Conservation (phyloP, 2,888 invertebrate genomes). For the Beris chalybata region DNA sequence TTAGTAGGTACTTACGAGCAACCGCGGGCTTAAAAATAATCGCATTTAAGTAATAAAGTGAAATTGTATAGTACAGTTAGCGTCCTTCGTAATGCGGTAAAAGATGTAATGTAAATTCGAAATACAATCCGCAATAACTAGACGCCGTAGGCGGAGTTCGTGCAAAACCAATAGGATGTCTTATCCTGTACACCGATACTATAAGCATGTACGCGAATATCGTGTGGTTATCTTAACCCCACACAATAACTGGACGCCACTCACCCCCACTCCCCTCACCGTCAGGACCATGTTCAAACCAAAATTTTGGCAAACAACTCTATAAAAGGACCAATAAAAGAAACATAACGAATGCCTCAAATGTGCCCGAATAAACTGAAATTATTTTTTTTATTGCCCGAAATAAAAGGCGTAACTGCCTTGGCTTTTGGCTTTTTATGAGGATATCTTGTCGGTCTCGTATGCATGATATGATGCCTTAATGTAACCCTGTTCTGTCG, state of each 20-base stretch:
- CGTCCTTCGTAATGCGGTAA: too few species aligned
- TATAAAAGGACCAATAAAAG: slow-evolving; percentile 37
- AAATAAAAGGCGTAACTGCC: slow-evolving; percentile 39
- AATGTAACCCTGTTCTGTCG: slow-evolving; percentile 8
- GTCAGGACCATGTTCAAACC: slow-evolving; percentile 17
- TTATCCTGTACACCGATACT: too few species aligned
- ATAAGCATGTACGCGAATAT: too few species aligned
- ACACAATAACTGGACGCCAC: slow-evolving; percentile 11
- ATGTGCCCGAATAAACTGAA: slow-evolving; percentile 38
- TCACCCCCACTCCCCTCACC: neutral
- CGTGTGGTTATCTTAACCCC: slow-evolving; percentile 9
- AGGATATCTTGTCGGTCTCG: slow-evolving; percentile 30
- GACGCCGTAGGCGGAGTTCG: too few species aligned
- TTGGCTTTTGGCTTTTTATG: slow-evolving; percentile 34
- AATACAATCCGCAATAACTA: too few species aligned
- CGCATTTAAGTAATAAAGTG: too few species aligned
- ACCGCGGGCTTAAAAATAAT: too few species aligned
- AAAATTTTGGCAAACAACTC: slow-evolving; percentile 26
- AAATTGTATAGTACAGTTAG: too few species aligned
- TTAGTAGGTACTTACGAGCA: too few species aligned
- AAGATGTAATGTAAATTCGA: too few species aligned
- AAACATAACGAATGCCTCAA: slow-evolving; percentile 38
- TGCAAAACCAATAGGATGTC: too few species aligned
- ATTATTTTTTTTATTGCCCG: slow-evolving; percentile 38
- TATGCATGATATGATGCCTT: slow-evolving; percentile 35